Evolutionary conservation across 2,888 invertebrate species (phyloP), one percentile per base, ranked within the genome.

Genomic region (Selenia dentaria): DNA sequence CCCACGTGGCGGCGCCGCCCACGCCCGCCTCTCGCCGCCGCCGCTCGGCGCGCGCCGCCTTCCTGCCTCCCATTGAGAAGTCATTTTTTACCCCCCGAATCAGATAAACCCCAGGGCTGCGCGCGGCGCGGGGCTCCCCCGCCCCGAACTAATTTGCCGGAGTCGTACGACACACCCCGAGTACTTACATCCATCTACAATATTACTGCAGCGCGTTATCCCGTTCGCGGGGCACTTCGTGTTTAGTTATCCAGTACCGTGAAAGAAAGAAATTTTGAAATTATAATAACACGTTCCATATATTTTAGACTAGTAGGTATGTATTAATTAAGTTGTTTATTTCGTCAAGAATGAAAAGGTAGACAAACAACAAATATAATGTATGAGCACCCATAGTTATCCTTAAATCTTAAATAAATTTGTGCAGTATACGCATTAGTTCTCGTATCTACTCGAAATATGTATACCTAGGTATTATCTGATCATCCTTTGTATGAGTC

Each of bases 121-220:
- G 63, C 79, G 64, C 25, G 24, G 27, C 35, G 73, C 67, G 83
- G 80, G 70, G 85, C 88, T 79, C 88, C 85, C 88, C 88, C 89
- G 87, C 87, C 90, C 90, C 90, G 90, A 90, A 90, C 89, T 90
- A 90, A 90, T 90, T 90, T 90, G 73, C 81, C 79, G 68, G 81
- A 90, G 88, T 88, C 86, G 84, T 77, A 83, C 85, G 89, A 89
- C 89, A 89, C 90, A 87, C 90, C 89, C 89, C 87, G 79, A 79
- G 79, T 87, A 82, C 85, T 88, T 90, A 89, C 85, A 90, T 88
- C 88, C 88, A 89, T 89, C 90, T 88, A 87, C 87, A 82, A 89
- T 89, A 89, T 89, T 89, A 89, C 86, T 82, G 79, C 74, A 81
- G 81, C 89, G 81, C 86, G 88, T 88, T 87, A 89, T 89, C 85